phyloP scores from a whole-genome alignment of 2,113 vertebrate species.

The Zapornia atra region DNA sequence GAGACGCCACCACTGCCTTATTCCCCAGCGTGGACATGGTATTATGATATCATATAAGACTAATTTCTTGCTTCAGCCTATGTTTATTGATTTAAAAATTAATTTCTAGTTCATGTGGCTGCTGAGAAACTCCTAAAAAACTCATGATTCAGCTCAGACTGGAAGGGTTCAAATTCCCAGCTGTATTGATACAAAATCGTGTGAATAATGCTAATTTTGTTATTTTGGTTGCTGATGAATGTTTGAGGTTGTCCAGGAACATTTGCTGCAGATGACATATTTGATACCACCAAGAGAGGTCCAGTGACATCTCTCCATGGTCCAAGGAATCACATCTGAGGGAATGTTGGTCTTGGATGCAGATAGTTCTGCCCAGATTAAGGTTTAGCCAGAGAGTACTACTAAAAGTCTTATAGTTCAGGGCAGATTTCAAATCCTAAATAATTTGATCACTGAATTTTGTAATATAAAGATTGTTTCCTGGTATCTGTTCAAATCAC shows the following conservation, averaged over 20 bases:
- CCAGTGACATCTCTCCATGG: neutral
- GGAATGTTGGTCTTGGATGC: neutral
- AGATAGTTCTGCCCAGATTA: neutral
- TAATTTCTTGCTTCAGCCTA: neutral
- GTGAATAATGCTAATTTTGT: neutral
- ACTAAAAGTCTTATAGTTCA: neutral
- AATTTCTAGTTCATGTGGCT: neutral
- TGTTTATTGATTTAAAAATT: neutral
- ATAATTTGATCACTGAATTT: neutral
- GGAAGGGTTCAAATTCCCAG: neutral
- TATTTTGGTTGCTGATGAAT: neutral
- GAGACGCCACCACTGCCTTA: neutral
- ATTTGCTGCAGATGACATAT: neutral
- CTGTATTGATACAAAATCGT: neutral
- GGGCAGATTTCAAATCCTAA: neutral
- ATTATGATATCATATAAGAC: neutral
- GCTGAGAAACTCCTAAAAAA: neutral
- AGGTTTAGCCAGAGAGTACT: neutral
- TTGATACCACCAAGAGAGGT: fast-evolving
- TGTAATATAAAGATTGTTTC: neutral
- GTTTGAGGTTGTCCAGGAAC: neutral
- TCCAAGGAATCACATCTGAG: neutral
- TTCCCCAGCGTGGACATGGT: neutral
- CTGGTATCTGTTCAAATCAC: neutral
- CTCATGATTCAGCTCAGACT: neutral